A percentile compares a stretch with the other conserved stretches of the same genome.
Conservation (phyloP, 1,140 invertebrate species). For the Periplaneta americana region DNA sequence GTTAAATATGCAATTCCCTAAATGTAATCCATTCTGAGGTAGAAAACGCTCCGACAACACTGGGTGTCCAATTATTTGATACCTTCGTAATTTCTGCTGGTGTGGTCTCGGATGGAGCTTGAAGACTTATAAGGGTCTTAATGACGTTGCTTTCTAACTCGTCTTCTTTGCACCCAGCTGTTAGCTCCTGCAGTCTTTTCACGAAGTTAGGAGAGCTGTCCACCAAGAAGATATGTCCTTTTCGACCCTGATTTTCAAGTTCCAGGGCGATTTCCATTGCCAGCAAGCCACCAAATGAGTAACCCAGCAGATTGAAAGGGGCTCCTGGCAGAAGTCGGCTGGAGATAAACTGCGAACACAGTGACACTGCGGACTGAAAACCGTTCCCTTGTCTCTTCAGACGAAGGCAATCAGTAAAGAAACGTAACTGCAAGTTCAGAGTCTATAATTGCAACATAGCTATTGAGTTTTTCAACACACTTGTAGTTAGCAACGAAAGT, state of each 20-base stretch:
- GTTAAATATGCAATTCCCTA: neutral
- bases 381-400: neutral
- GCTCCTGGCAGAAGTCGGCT: slow-evolving; percentile 23
- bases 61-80: neutral
- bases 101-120: neutral
- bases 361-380: neutral
- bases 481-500: neutral
- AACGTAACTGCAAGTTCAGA: too few species aligned
- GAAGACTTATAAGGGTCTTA: neutral
- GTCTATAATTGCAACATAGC: too few species aligned
- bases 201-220: slow-evolving; percentile 39
- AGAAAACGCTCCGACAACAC: neutral
- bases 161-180: neutral
- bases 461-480: too few species aligned
- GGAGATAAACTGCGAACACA: neutral
- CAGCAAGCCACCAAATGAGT: slow-evolving; percentile 58
- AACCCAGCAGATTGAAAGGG: slow-evolving; percentile 53
- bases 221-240: slow-evolving; percentile 33
- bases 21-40: neutral
- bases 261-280: slow-evolving; percentile 46
- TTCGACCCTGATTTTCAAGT: slow-evolving; percentile 49
- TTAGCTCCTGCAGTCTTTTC: slow-evolving; percentile 22
- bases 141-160: neutral
- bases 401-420: neutral
- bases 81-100: neutral